Conservation (phyloP, 2,888 invertebrate species). For the Endotricha flammealis region DNA sequence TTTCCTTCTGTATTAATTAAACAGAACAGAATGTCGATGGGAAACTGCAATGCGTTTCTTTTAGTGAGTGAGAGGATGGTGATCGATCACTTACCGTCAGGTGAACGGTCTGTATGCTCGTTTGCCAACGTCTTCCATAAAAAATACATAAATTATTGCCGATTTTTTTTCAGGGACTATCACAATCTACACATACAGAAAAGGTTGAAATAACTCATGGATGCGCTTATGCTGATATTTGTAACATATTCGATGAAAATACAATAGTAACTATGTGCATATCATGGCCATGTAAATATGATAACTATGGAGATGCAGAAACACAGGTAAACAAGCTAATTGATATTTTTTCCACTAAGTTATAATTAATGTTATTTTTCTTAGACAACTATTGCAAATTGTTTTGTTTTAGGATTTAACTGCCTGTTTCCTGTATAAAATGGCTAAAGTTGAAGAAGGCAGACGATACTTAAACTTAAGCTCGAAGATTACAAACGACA, state of each 20-base stretch:
- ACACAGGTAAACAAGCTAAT: conserved; percentile 46
- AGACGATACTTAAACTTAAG: conserved; percentile 57
- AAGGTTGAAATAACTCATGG: conserved; percentile 55
- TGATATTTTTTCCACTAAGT: no score
- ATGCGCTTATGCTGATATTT: conserved; percentile 55
- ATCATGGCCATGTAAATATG: conserved; percentile 50
- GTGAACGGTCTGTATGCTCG: no score
- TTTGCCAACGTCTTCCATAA: no score
- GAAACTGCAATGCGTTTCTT: no score
- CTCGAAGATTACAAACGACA: conserved; percentile 55
- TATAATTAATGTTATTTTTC: no score
- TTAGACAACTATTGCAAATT: no score
- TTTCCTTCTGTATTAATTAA: no score
- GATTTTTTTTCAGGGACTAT: conserved; percentile 40
- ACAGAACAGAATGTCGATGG: no score
- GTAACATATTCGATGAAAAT: conserved; percentile 57
- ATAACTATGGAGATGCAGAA: conserved; percentile 33
- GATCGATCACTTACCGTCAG: no score
- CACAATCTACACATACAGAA: conserved; percentile 38
- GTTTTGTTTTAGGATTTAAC: conserved; percentile 38
- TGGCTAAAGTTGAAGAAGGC: conserved; percentile 57
- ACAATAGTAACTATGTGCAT: conserved; percentile 49
- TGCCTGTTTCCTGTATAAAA: conserved; percentile 43
- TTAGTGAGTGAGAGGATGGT: no score
- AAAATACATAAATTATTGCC: conserved; percentile 2